phyloP scores from a whole-genome alignment of 2,888 invertebrate genomes.

The Drosophila multiciliata region DNA sequence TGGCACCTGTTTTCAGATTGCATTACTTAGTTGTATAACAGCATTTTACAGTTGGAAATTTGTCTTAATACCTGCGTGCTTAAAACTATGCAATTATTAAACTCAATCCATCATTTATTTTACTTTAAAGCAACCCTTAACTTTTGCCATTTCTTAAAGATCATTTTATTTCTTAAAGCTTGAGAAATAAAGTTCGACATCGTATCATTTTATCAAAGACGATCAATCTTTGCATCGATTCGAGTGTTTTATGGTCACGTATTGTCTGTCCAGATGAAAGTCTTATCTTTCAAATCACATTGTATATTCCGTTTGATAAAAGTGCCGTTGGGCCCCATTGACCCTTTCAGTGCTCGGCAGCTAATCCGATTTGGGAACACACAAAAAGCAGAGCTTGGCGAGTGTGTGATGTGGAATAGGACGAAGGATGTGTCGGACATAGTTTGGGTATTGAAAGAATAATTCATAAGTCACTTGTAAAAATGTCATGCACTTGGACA shows the following conservation, averaged over 20 bases:
- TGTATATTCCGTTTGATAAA: conserved; percentile 68
- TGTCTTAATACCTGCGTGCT: neutral
- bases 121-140: neutral
- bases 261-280: conserved; percentile 21
- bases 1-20: neutral
- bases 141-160: neutral
- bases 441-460: conserved; percentile 67
- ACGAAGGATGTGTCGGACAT: conserved; percentile 23
- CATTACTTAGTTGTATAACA: neutral
- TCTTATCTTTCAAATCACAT: conserved; percentile 60
- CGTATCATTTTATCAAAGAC: neutral
- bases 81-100: neutral
- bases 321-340: conserved; percentile 48
- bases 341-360: conserved; percentile 64
- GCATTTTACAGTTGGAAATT: neutral
- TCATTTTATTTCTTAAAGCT: neutral
- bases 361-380: conserved; percentile 72
- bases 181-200: neutral
- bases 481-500: conserved; percentile 57
- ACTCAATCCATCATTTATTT: neutral
- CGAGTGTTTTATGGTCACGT: conserved; percentile 64
- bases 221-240: conserved; percentile 18
- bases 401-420: conserved; percentile 20
- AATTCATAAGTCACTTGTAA: conserved; percentile 81
- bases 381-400: conserved; percentile 47